A percentile compares a stretch with the other conserved stretches of the same genome.
Evolutionary conservation across 2,888 invertebrate species (phyloP).

Genomic region (Scrobipalpa atriplicella): DNA sequence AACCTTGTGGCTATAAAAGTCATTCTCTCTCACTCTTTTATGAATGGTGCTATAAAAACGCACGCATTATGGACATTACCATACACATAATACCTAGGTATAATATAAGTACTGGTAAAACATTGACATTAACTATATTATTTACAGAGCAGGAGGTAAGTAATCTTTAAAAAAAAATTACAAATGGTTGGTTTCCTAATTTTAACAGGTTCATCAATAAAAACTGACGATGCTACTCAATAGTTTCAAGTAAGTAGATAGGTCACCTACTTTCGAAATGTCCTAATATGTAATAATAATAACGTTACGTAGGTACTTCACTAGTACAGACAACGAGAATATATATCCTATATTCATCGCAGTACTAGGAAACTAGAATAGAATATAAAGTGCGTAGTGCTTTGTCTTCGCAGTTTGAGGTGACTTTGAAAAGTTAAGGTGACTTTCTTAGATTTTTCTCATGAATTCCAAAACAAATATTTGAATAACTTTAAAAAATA

Average conservation of each 20-base stretch:
- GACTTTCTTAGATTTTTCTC: conserved; percentile 20
- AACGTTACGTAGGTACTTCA: neutral
- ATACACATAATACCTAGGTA: no score
- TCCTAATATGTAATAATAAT: neutral
- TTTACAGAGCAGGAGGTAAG: no score
- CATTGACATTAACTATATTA: no score
- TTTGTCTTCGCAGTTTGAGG: neutral
- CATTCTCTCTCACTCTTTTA: conserved; percentile 41
- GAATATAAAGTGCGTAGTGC: neutral
- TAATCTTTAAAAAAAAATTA: no score
- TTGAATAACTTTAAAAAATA: conserved; percentile 13
- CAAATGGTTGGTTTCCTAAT: no score
- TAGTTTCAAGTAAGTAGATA: neutral
- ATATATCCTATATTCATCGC: neutral
- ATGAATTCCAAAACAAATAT: conserved; percentile 13
- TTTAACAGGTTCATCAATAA: conserved; percentile 1
- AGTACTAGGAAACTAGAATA: neutral
- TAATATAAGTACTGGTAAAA: no score
- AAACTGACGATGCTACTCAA: neutral
- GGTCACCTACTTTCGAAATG: no score
- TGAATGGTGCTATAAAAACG: conserved; percentile 41
- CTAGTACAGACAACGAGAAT: neutral
- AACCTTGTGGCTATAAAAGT: conserved; percentile 44
- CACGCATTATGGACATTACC: conserved; percentile 32
- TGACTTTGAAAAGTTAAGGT: conserved; percentile 18